Base-by-base conservation (phyloP, 2,888 invertebrate species). In the Sepiola atlantica region DNA sequence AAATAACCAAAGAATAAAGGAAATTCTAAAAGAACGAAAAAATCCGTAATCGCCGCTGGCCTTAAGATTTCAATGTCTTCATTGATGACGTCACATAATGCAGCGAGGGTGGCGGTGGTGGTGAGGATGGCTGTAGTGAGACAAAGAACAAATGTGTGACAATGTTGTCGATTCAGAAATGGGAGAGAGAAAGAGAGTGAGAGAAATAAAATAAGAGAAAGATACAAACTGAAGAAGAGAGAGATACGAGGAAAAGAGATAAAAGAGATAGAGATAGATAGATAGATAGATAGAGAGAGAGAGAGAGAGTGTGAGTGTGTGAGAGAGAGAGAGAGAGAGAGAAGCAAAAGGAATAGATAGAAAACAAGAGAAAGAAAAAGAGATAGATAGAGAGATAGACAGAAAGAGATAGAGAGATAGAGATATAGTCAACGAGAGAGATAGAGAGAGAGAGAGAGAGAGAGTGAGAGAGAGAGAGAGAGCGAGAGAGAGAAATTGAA, bases 31-130 rank as follows among this genome's bases (percentile, higher is more conserved):
- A 45, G 45, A 45, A 45, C 8, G 45, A 45, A 45, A 45, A 45
- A 45, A 45, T 45, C 45, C 45, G 45, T 45, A 45, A 45, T 45
- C 2, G 45, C 77, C n/a, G 12, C 12, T 77, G 77, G 77, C 28
- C 77, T n/a, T 28, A 77, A 77, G 77, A 77, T n/a, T 28, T 1
- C 77, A 77, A 77, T n/a, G 77, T 77, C n/a, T 77, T n/a, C 28
- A 77, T 77, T 77, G 77, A 77, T 77, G 77, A 77, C 77, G 77
- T 77, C 77, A 77, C 77, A n/a, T 77, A 77, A 77, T 77, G 77
- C 10, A 77, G 77, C 28, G 3, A 10, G 20, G 8, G 20, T 20
- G 21, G 57, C 21, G 8, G 20, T 20, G 77, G 61, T 8, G 61
- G 10, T 28, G 61, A 10, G 24, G 14, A 24, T 24, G 24, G 14